phyloP scores from a whole-genome alignment of 2,113 vertebrate species.

The Drymodes brunneopygia region DNA sequence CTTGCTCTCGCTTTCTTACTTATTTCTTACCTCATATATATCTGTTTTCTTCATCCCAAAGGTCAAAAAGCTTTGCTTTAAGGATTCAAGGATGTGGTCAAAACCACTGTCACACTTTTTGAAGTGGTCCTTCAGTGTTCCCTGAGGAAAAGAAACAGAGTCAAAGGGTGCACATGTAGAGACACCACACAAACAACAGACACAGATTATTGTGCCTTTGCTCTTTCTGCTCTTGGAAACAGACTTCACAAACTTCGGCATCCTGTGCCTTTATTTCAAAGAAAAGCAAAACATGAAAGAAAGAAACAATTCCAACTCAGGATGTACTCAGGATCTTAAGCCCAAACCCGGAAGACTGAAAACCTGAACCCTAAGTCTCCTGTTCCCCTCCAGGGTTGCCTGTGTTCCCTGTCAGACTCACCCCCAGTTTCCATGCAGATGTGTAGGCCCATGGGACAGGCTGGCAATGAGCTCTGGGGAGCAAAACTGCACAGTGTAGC shows the following conservation, averaged over 20 bases:
- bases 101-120: conserved; percentile 14
- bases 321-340: not conserved
- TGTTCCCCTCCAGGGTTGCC: not conserved
- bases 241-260: not conserved
- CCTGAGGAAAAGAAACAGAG: conserved; percentile 18
- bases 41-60: conserved; percentile 14
- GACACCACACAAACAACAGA: not conserved
- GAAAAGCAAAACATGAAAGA: not conserved
- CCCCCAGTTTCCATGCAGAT: not conserved
- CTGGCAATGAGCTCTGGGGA: not conserved
- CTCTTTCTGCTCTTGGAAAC: not conserved
- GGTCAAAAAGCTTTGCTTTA: conserved; percentile 37
- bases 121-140: conserved; percentile 47
- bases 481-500: not conserved
- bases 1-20: not conserved
- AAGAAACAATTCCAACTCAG: not conserved
- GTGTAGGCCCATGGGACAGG: not conserved
- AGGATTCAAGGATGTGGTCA: conserved; percentile 5
- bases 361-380: not conserved
- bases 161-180: not conserved
- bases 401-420: accelerated
- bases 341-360: not conserved
- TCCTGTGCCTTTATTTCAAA: conserved; percentile 25
- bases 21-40: conserved; percentile 24
- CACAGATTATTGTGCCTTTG: not conserved